Evolutionary conservation across 2,113 vertebrate genomes (phyloP), one percentile per base, ranked within the genome.

Genomic region (Heptranchias perlo): DNA sequence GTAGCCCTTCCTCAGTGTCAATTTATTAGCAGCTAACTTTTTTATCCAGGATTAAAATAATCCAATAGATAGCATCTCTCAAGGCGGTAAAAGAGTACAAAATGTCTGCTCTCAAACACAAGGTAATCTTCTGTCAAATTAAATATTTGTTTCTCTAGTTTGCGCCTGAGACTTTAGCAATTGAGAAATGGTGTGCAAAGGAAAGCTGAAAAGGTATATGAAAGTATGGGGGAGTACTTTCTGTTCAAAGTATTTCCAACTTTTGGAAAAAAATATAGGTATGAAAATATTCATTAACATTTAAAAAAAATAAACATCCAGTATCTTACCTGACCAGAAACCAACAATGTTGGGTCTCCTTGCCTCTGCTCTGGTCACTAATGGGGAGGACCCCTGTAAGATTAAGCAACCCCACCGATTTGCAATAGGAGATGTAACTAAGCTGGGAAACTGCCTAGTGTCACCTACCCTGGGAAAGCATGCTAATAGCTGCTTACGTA

Each of bases 21-120:
- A 95, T 95, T 95, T 67, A 95, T 95, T 95, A 95, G 94, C 64
- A 67, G 94, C 92, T 95, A 95, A 95, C 94, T 28, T 95, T 94
- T 95, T 95, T 95, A 95, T 69, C 64, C 64, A 49, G 39, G 64
- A 95, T 95, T 95, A 95, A 95, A 69, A 67, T 95, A 95, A 95
- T 95, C 94, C 64, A 95, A 95, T 95, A 49, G 64, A 52, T 69
- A 69, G 87, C 87, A 58, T 58, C 52, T 61, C 52, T 58, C 49
- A 91, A 91, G 64, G 39, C 44, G 16, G 94, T 69, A 67, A 95
- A 95, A 95, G 64, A 95, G 65, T 69, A 35, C 13, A 47, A 95
- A 95, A 95, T 95, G 47, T 95, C 65, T 69, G 39, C 4, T 69
- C 94, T 95, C 64, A 95, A 95, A 95, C 65, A 95, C 47, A 67